These are phyloP conservation scores for Actinia equina DNA, from an alignment of 64 coral and sea anemone species.

Conservation along the genomic window DNA sequence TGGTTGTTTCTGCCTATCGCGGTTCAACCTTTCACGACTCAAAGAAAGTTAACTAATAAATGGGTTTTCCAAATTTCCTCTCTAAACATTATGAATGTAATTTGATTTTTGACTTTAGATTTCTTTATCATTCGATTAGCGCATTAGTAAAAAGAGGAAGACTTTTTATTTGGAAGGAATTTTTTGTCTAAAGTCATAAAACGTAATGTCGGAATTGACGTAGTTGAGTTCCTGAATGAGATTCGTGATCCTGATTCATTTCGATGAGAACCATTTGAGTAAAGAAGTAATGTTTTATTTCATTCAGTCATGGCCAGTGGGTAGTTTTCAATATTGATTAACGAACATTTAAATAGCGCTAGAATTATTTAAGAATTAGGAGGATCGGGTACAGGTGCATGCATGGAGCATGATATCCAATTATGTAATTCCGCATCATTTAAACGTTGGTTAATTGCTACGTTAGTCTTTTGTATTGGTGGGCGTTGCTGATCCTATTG, in stretches of 20 bases:
- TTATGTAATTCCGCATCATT: not conserved
- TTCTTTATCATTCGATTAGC: not conserved
- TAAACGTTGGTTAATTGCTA: conserved; percentile 5
- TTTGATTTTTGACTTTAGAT: not conserved
- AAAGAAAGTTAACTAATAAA: not conserved
- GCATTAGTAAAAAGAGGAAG: not conserved
- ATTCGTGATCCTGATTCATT: not conserved
- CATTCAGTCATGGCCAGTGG: not conserved
- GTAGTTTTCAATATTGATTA: not conserved
- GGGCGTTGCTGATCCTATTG: not conserved
- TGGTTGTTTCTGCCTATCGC: no score
- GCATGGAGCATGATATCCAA: not conserved
- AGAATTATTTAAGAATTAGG: not conserved
- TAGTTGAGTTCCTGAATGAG: not conserved
- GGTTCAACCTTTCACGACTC: not conserved
- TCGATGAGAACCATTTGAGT: not conserved
- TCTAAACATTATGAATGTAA: not conserved
- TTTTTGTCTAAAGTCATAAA: not conserved
- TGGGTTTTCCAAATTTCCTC: not conserved
- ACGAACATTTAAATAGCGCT: not conserved
- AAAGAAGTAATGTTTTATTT: not conserved
- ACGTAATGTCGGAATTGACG: not conserved
- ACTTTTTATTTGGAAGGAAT: not conserved
- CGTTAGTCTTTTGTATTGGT: not conserved
- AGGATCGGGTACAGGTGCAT: not conserved